These are phyloP conservation scores for Desmophyllum pertusum DNA, from an alignment of 92 coral and sea anemone genomes.

Conservation along the genomic window DNA sequence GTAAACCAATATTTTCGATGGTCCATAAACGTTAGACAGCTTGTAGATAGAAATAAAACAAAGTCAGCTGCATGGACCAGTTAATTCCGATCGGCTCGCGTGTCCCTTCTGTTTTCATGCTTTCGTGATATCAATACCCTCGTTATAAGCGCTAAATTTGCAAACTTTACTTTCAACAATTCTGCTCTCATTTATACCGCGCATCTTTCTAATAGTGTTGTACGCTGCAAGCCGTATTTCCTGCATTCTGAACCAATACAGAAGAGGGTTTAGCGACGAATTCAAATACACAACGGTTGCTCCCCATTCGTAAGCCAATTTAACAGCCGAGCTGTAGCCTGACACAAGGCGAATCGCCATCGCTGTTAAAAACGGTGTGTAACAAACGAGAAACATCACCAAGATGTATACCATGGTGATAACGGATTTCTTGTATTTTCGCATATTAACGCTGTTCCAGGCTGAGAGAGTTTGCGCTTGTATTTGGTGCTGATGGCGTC, in stretches of 20 bases:
- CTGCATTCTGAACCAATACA: constrained; percentile 42
- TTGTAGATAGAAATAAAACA: background rate
- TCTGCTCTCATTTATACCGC: constrained; percentile 1
- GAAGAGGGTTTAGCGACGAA: constrained; percentile 36
- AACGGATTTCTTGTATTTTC: constrained; percentile 41
- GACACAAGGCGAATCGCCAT: constrained; percentile 18
- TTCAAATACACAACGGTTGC: constrained; percentile 41
- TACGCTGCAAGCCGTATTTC: constrained; percentile 38
- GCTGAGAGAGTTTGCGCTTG: constrained; percentile 30
- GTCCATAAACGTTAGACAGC: background rate
- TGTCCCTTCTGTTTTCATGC: background rate
- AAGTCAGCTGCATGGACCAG: background rate
- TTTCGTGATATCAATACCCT: background rate
- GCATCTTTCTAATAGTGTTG: constrained; percentile 21
- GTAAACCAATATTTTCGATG: background rate
- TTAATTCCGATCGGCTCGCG: background rate
- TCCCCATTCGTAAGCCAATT: constrained; percentile 45
- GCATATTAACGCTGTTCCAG: constrained; percentile 21
- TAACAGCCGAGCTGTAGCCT: constrained; percentile 25
- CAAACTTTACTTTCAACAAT: constrained; percentile 23
- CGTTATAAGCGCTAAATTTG: constrained; percentile 16
- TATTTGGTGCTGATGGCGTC: constrained; percentile 39
- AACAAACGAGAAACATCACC: constrained; percentile 36
- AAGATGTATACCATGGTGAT: constrained; percentile 38
- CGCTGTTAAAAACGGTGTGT: constrained; percentile 35